A percentile compares a stretch with the other conserved stretches of the same genome.
phyloP scores from a whole-genome alignment of 2,888 invertebrate species.

The Mesorhabditis spiculigera region DNA sequence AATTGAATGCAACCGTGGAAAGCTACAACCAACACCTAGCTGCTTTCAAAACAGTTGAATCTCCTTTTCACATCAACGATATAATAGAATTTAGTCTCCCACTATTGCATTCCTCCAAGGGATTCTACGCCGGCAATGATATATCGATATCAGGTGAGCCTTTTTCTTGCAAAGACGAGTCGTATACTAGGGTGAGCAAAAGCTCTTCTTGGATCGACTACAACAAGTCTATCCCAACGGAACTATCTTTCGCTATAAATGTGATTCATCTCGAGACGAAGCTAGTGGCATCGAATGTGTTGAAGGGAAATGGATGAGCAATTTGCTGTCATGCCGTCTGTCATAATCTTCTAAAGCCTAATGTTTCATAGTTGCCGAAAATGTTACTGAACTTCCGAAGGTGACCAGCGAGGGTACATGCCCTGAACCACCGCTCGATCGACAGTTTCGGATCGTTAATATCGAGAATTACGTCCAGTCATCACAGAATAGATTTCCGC shows the following conservation, averaged over 20 bases:
- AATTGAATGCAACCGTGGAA: conserved; percentile 31
- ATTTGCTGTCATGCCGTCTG: conserved; percentile 45
- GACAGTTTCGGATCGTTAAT: conserved; percentile 32
- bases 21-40: conserved; percentile 24
- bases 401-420: conserved; percentile 34
- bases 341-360: neutral
- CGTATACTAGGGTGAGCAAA: conserved; percentile 20
- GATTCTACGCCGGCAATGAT: conserved; percentile 41
- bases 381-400: conserved; percentile 19
- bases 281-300: conserved; percentile 51
- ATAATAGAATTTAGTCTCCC: conserved; percentile 19
- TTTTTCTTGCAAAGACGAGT: neutral
- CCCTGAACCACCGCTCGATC: conserved; percentile 19
- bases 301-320: conserved; percentile 54
- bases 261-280: conserved; percentile 36
- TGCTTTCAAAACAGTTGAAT: conserved; percentile 30
- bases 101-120: conserved; percentile 39
- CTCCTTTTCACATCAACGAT: neutral
- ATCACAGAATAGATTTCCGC: conserved; percentile 39
- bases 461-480: conserved; percentile 41
- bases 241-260: conserved; percentile 51
- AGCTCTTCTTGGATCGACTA: conserved; percentile 29
- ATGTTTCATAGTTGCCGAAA: conserved; percentile 17
- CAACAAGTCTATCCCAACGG: conserved; percentile 54
- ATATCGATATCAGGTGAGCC: conserved; percentile 23